Evolutionary conservation across 1,140 invertebrate genomes (phyloP).

Genomic region (Linepithema humile): DNA sequence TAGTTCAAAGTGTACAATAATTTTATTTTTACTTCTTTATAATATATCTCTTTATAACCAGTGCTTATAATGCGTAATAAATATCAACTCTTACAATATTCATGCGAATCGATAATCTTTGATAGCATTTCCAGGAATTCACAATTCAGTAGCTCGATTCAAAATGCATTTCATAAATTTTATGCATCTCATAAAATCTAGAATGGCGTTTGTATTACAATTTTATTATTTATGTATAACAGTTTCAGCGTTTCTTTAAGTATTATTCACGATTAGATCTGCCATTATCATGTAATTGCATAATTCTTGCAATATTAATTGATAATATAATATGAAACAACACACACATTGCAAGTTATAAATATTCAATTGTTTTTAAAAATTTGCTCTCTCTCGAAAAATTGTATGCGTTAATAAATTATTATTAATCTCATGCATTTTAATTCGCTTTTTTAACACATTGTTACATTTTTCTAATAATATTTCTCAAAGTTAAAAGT

Average conservation of each 20-base stretch:
- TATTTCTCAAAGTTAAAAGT: not conserved
- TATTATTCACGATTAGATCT: not conserved
- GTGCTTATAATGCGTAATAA: not conserved
- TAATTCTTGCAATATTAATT: not conserved
- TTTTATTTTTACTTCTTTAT: conserved; percentile 35
- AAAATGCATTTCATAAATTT: not conserved
- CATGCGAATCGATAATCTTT: conserved; percentile 19
- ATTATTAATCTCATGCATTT: not conserved
- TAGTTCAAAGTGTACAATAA: conserved; percentile 24
- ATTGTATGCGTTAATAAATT: not conserved
- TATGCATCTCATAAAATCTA: not conserved
- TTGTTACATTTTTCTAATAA: not conserved
- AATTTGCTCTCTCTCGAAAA: not conserved
- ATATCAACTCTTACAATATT: conserved; percentile 17
- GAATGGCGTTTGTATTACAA: not conserved
- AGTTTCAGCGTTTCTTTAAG: not conserved
- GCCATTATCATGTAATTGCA: not conserved
- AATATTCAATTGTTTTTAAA: not conserved
- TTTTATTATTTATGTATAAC: not conserved
- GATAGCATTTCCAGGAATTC: not conserved
- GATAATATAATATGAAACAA: not conserved
- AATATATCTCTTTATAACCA: conserved; percentile 15
- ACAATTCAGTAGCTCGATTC: not conserved
- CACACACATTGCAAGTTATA: not conserved
- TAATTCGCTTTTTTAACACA: not conserved